Conservation (phyloP, 2,113 vertebrate genomes). For the Romanogobio albipinnatus region DNA sequence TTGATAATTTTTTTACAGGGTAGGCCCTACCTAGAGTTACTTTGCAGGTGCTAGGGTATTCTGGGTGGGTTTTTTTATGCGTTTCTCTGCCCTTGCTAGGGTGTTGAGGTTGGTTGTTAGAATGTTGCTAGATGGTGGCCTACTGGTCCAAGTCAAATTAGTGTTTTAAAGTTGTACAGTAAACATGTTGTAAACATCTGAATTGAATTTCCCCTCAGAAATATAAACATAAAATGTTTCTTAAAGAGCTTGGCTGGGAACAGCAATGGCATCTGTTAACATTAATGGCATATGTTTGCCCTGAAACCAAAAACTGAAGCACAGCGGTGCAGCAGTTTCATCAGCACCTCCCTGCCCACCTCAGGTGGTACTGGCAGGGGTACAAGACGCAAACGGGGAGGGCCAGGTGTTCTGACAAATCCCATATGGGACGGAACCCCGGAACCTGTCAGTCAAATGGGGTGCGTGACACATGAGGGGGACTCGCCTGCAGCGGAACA, state of each 20-base stretch:
- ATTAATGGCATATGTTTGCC: constrained; percentile 41
- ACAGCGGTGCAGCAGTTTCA: not conserved
- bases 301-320: constrained; percentile 10
- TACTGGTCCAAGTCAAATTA: not conserved
- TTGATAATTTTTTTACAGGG: too few relatives aligned
- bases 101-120: not conserved
- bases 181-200: not conserved
- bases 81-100: not conserved
- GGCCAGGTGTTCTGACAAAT: constrained; percentile 39
- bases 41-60: not conserved
- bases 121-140: not conserved
- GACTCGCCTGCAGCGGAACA: constrained; percentile 81
- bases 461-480: not conserved
- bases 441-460: constrained; percentile 36
- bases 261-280: constrained; percentile 20
- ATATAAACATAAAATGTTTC: not conserved
- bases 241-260: constrained; percentile 3
- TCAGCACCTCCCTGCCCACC: constrained; percentile 11
- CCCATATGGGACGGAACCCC: constrained; percentile 25
- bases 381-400: not conserved
- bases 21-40: not conserved
- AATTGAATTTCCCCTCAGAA: not conserved
- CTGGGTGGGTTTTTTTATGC: not conserved
- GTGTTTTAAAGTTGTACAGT: not conserved
- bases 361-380: constrained; percentile 18